Percentiles rank a stretch among this genome's conserved stretches.
These are phyloP conservation scores for Tragelaphus oryx DNA, from an alignment of 2,797 vertebrate genomes.

Conservation along the genomic window DNA sequence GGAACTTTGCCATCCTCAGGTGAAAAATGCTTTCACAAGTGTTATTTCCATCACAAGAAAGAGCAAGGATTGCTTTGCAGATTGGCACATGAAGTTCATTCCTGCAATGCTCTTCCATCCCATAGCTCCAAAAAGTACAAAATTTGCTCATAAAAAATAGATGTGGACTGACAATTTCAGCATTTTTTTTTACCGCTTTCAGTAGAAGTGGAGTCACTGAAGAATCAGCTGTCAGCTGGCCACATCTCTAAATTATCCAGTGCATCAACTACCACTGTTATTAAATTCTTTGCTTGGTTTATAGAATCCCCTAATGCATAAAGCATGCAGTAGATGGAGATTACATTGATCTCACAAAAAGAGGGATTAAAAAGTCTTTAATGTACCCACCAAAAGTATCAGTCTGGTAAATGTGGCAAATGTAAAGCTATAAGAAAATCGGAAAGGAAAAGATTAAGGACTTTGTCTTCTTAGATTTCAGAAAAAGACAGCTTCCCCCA, in stretches of 20 bases:
- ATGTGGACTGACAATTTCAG: constrained; percentile 66
- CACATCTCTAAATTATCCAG: constrained; percentile 58
- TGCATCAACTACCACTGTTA: background rate
- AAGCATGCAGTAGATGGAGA: background rate
- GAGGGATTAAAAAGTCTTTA: background rate
- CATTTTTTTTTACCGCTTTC: constrained; percentile 69
- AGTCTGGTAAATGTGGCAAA: constrained; percentile 1
- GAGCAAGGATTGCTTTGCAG: constrained; percentile 61
- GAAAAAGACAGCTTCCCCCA: background rate
- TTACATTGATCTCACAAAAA: background rate
- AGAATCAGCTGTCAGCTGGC: constrained; percentile 61
- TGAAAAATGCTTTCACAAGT: constrained; percentile 59
- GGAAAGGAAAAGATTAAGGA: background rate
- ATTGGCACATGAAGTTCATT: constrained; percentile 65
- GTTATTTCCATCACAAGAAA: constrained; percentile 32
- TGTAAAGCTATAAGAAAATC: background rate
- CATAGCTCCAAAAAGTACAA: constrained; percentile 58
- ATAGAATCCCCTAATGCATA: constrained; percentile 18
- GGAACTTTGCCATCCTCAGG: constrained; percentile 44
- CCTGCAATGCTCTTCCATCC: constrained; percentile 34
- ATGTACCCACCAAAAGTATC: constrained; percentile 8
- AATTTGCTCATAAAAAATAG: constrained; percentile 72
- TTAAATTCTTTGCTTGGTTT: constrained; percentile 11
- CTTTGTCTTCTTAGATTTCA: background rate
- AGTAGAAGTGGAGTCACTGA: constrained; percentile 57